Evolutionary conservation across 2,888 invertebrate species (phyloP).

Genomic region (Eilema griseolum): DNA sequence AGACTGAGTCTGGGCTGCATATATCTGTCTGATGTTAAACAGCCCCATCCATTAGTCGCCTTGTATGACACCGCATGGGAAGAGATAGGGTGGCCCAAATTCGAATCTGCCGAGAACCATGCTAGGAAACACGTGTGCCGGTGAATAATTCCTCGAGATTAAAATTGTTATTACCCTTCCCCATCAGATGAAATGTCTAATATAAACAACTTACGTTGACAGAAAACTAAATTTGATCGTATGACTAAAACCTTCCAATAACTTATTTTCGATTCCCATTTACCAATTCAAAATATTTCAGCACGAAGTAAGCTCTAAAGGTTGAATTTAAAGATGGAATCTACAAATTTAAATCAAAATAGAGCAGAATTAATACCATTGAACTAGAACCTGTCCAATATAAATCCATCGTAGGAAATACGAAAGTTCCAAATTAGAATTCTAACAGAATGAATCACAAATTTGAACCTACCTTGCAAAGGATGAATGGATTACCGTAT

Average conservation of each 20-base stretch:
- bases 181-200: too few species aligned
- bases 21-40: too few species aligned
- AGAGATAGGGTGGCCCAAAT: too few species aligned
- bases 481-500: conserved; percentile 15
- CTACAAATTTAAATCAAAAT: not conserved
- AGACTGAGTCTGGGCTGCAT: too few species aligned
- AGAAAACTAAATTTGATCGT: not conserved
- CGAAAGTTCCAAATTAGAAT: conserved; percentile 19
- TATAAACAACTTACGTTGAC: too few species aligned
- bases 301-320: not conserved
- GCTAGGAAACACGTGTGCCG: too few species aligned
- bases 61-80: too few species aligned
- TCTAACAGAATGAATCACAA: not conserved
- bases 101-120: too few species aligned
- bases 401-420: conserved; percentile 18
- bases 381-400: conserved; percentile 15
- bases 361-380: not conserved
- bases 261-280: not conserved
- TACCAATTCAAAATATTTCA: not conserved
- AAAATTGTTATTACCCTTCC: too few species aligned
- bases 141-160: too few species aligned
- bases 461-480: not conserved
- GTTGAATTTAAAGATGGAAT: not conserved
- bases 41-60: too few species aligned
- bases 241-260: not conserved